Base-by-base conservation (phyloP, 2,113 vertebrate species). In the Alethe diademata region DNA sequence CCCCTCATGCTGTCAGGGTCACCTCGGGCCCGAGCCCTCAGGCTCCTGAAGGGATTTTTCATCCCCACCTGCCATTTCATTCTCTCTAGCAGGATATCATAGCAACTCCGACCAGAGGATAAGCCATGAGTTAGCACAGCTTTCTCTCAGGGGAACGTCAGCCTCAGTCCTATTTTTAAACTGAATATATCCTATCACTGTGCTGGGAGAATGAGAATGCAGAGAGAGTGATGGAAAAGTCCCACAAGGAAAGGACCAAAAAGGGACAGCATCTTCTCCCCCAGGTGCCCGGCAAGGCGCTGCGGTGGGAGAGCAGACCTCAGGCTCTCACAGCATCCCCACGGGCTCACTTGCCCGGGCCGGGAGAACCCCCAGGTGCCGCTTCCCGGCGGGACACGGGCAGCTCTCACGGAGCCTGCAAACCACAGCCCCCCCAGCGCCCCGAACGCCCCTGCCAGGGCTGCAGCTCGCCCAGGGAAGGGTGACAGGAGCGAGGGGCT, bases 91-190 rank as follows among this genome's bases (percentile, higher is more conserved):
- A 88, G 86, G 78, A 69, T 88, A 88, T 72, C 66, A 56, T 69
- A 3, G 82, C 93, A 75, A 31, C 74, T 78, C 93, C 1, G 1
- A 69, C 88, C 53, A 1, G 62, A 78, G 78, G 85, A 93, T 93
- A 85, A 94, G 86, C 91, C 74, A 8, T 91, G 95, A 95, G 94
- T 90, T 90, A 93, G 91, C 96, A 88, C 58, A 83, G 95, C 93
- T 91, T 80, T 76, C 75, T 91, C 93, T 61, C 93, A 29, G 45
- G 84, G 91, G 91, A 96, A 91, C 51, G 43, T 88, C 96, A 92
- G 93, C 83, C 83, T 91, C 72, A 35, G 89, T 84, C 79, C 95
- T 96, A 91, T 96, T 94, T 96, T 96, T 96, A 96, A 96, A 93
- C 91, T 20, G 42, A 79, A 70, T 79, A n/a, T 53, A 86, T 69